Evolutionary conservation across 2,888 invertebrate genomes (phyloP).

Genomic region (Myathropa florea): DNA sequence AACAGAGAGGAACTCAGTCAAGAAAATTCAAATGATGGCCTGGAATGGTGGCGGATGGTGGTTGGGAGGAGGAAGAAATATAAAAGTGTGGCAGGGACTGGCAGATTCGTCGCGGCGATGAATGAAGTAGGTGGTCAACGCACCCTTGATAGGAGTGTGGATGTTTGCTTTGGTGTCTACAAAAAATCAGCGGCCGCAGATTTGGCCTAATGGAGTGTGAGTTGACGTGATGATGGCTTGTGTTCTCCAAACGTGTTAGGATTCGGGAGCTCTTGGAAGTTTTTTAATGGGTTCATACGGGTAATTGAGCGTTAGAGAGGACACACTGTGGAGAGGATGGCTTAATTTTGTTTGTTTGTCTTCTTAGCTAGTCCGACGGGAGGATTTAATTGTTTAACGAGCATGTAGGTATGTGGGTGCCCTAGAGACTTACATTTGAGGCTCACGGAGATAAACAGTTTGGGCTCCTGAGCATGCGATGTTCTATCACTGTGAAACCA

Average conservation of each 20-base stretch:
- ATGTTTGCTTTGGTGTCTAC: neutral
- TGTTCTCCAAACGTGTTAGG: neutral
- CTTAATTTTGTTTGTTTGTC: neutral
- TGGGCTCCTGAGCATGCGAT: too few relatives aligned
- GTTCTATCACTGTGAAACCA: too few relatives aligned
- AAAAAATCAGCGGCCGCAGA: neutral
- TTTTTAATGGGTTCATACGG: neutral
- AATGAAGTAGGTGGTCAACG: neutral
- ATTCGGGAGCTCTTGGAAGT: neutral
- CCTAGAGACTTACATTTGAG: too few relatives aligned
- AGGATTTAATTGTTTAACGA: too few relatives aligned
- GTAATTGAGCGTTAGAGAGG: neutral
- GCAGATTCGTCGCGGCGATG: neutral
- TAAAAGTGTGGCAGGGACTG: constrained; percentile 4
- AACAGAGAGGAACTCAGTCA: constrained; percentile 8
- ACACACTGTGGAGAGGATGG: neutral
- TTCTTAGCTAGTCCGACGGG: too few relatives aligned
- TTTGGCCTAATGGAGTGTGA: neutral
- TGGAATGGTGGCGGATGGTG: neutral
- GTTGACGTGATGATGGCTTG: neutral
- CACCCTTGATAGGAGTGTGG: neutral
- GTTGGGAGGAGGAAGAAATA: neutral
- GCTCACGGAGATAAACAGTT: too few relatives aligned
- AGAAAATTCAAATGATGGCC: constrained; percentile 30
- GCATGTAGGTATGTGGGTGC: too few relatives aligned